Base-by-base conservation (phyloP, 2,888 invertebrate species). In the Drosophila cracens region DNA sequence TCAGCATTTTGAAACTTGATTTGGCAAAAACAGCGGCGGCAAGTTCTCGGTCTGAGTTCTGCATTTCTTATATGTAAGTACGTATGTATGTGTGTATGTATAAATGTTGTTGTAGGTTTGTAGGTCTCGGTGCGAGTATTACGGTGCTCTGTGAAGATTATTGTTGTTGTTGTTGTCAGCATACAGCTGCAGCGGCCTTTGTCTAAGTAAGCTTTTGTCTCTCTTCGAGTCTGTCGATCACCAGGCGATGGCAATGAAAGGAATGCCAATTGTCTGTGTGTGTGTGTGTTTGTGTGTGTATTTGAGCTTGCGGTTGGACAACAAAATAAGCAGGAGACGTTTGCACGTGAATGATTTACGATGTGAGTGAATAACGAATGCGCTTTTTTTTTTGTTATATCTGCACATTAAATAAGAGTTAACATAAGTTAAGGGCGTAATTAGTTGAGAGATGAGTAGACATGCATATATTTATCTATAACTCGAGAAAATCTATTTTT, bases 1-100 rank as follows among this genome's bases (percentile, higher is more conserved):
- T 48, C 75, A 70, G 56, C 56, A 65, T 79, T 79, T 81, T 64
- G 60, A 87, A 87, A 85, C 86, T 82, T 83, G 87, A 87, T 83
- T 85, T 77, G 70, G 48, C 74, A 68, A 73, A 38, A 61, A 58
- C 63, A 27, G 21, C 48, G 43, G 75, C 46, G 48, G 74, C 70
- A 70, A 71, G 70, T 71, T 71, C 70, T 71, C 70, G 66, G 54
- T 48, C 29, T 36, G 29, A n/a, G 56, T 70, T 62, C 70, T 68
- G 43, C 57, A 69, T 8, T 62, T 52, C 61, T 62, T 62, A 57
- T 18, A 29, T 25, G 21, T 18, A 48, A 4, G 31, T 2, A 38
- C 2, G 13, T 7, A 31, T 25, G 8, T 36, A 53, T 76, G 43
- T 36, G 49, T 40, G 38, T 54, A 61, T 52, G 36, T 59, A 52